Evolutionary conservation across 2,113 vertebrate genomes (phyloP), one percentile per base, ranked within the genome.

Genomic region (Puntigrus tetrazona): DNA sequence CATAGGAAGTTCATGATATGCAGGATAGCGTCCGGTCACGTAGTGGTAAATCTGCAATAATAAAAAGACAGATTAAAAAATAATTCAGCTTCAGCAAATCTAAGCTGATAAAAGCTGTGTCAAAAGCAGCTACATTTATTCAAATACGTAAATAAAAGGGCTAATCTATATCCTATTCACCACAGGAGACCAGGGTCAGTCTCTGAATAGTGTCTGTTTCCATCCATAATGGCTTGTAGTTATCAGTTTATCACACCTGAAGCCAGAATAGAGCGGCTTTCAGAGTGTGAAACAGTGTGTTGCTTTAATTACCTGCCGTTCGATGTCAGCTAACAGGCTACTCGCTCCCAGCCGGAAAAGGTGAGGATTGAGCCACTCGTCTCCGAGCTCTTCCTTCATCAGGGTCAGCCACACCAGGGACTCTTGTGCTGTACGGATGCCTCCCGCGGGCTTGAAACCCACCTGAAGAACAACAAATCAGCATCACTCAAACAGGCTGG

Each of bases 261-360:
- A 69, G 63, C n/a, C 43, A 59, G 29, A 69, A 38, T 59, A 25
- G 75, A 78, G 16, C 10, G 2, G 31, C 13, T 36, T 70, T 67
- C 14, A 20, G 31, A 29, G 75, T 63, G 45, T 59, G 14, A 34
- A 63, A n/a, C 52, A 31, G 36, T 38, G 20, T 11, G 52, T 34
- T 59, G 72, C 14, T 76, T 13, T 52, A 63, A 90, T 74, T 65
- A 99, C 98, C 97, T 99, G 96, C 76, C 95, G 95, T 93, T 99
- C 98, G 0, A 99, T 98, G 92, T 99, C 97, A 0, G 91, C 92
- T 80, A 99, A 92, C 41, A 99, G 92, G 78, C 96, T 95, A n/a
- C 98, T 99, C 86, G 98, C 98, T 34, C 98, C 98, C 59, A 99
- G 92, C 25, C 98, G 96, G 81, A 99, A 99, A 65, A 99, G 95